Conservation (phyloP, 2,797 vertebrate genomes). For the Phrynocephalus forsythii region DNA sequence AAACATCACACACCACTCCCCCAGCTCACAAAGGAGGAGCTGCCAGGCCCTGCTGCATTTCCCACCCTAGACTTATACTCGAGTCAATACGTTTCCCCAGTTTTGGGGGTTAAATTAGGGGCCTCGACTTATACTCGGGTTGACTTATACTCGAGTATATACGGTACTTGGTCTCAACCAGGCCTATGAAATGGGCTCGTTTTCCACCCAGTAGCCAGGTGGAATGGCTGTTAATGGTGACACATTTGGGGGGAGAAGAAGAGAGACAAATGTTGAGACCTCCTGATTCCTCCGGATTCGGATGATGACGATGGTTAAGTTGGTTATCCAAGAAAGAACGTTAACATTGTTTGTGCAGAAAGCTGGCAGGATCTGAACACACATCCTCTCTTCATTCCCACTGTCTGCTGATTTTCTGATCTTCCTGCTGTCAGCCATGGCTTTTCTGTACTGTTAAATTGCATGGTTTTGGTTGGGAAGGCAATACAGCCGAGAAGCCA, state of each 20-base stretch:
- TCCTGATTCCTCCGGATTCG: neutral
- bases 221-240: neutral
- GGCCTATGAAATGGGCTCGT: neutral
- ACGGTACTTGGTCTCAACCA: neutral
- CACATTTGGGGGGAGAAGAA: neutral
- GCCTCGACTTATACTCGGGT: too few relatives aligned
- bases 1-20: too few relatives aligned
- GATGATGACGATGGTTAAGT: neutral
- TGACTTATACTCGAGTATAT: too few relatives aligned
- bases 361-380: neutral
- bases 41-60: too few relatives aligned
- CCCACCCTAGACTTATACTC: too few relatives aligned
- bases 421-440: neutral
- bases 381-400: neutral
- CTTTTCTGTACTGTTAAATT: neutral
- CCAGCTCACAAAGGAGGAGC: too few relatives aligned
- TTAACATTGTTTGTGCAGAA: neutral
- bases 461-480: neutral
- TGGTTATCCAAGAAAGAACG: neutral
- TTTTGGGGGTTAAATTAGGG: too few relatives aligned
- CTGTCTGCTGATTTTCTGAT: neutral
- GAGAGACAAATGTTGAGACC: neutral
- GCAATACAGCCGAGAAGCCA: slow-evolving; percentile 23
- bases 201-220: neutral
- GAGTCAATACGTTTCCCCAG: too few relatives aligned